phyloP scores from a whole-genome alignment of 2,888 invertebrate genomes.

The Criorhina ranunculi region DNA sequence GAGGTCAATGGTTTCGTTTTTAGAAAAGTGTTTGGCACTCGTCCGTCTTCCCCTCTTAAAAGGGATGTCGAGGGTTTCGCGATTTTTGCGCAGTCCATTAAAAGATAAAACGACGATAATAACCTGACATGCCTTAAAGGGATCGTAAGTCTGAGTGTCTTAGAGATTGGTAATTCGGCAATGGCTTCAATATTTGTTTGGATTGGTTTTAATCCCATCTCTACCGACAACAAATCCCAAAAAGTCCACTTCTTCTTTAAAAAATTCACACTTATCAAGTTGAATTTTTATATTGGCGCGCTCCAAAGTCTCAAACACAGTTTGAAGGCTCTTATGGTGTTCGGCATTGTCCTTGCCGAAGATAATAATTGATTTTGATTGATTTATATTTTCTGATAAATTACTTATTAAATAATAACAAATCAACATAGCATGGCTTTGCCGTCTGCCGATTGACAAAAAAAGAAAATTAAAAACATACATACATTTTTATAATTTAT shows the following conservation, averaged over 20 bases:
- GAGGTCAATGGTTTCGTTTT: constrained; percentile 37
- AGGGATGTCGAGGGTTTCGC: constrained; percentile 40
- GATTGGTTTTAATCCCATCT: constrained; percentile 49
- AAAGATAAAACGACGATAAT: constrained; percentile 57
- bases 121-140: constrained; percentile 54
- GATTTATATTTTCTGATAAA: too few relatives aligned
- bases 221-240: constrained; percentile 47
- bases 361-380: too few relatives aligned
- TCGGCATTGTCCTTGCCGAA: constrained; percentile 25
- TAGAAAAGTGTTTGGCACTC: constrained; percentile 43
- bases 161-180: constrained; percentile 41
- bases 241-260: constrained; percentile 42
- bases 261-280: constrained; percentile 32
- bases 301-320: not conserved
- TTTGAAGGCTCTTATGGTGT: constrained; percentile 5
- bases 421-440: too few relatives aligned
- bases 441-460: too few relatives aligned
- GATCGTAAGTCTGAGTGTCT: constrained; percentile 46
- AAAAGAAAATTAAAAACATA: too few relatives aligned
- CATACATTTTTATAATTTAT: too few relatives aligned
- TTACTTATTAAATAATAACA: too few relatives aligned
- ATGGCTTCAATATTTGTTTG: constrained; percentile 58
- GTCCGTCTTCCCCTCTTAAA: constrained; percentile 55
- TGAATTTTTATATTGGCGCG: constrained; percentile 6
- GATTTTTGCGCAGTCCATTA: constrained; percentile 14